Base-by-base conservation (phyloP, 35 echinoderm and acorn worm species). In the Antedon bifida region DNA sequence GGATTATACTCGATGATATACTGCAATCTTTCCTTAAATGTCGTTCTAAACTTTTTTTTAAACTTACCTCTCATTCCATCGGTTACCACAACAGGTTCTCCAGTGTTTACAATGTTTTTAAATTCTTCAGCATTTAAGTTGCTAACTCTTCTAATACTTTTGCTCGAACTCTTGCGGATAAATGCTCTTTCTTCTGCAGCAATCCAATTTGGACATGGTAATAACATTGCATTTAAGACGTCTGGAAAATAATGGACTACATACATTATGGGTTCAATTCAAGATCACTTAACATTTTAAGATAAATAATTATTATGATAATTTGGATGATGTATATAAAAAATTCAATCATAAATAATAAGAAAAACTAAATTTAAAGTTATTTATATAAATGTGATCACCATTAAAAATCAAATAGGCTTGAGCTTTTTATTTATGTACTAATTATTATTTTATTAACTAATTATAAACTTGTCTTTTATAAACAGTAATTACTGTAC, bases 61-160 rank as follows among this genome's bases (percentile, higher is more conserved):
- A 56, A 79, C 78, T 75, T 34, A 96, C 93, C 86, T 86, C 73
- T 91, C 83, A 91, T 78, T 17, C 89, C 93, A 86, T 96, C 87
- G 10, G 79, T 91, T 32, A 96, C 79, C 77, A 96, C 81, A 39
- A 96, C 74, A 73, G 93, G 93, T 84, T 96, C 93, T 79, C 93
- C 93, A 17, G 64, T 36, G 21, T 80, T 39, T 30, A 91, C 86
- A 34, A 88, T 74, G 3, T 91, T 78, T 81, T 86, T 36, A 77
- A 96, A 91, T 5, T 91, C 79, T 33, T 79, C 34, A 51, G 44
- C 51, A 17, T 80, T 88, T 29, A 92, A 39, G 17, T 87, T 46
- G 23, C 79, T 86, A 13, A 91, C 51, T 51, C 93, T 81, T 39
- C 80, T 82, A 14, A 96, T 80, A 16, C 51, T 55, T 11, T 89